phyloP scores from a whole-genome alignment of 2,113 vertebrate species.

The Sebastes schlegelii region DNA sequence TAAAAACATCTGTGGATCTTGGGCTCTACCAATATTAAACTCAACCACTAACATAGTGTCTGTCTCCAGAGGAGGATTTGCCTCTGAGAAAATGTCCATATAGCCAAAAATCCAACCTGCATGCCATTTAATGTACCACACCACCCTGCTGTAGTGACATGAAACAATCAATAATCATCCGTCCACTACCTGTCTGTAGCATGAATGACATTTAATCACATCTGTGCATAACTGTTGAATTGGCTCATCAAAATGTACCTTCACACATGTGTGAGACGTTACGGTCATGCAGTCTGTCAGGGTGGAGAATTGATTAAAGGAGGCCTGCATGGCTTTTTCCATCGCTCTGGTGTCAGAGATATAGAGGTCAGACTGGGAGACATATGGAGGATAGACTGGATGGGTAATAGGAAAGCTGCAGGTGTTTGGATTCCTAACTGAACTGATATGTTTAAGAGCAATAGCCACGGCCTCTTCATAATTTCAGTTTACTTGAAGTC shows the following conservation, averaged over 20 bases:
- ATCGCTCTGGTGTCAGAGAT: slow-evolving; percentile 33
- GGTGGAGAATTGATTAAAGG: slow-evolving; percentile 66
- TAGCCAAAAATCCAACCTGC: background rate
- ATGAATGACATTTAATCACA: slow-evolving; percentile 36
- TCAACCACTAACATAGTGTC: background rate
- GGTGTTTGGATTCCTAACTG: slow-evolving; percentile 6
- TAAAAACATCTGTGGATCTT: no score
- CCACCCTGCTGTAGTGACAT: slow-evolving; percentile 1
- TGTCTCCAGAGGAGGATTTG: background rate
- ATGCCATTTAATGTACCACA: background rate
- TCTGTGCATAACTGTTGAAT: slow-evolving; percentile 19
- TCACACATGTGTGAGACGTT: slow-evolving; percentile 50
- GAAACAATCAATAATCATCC: background rate
- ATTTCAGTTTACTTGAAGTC: background rate
- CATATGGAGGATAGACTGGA: slow-evolving; percentile 33
- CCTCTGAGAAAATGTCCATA: background rate
- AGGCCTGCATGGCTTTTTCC: slow-evolving; percentile 31
- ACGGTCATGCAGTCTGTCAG: slow-evolving; percentile 47
- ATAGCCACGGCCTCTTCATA: background rate
- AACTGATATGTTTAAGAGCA: no score
- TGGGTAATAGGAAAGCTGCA: background rate
- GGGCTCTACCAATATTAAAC: background rate
- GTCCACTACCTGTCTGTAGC: background rate
- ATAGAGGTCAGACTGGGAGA: slow-evolving; percentile 24
- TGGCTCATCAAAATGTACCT: slow-evolving; percentile 49